Conservation (phyloP, 2,888 invertebrate species). For the Dicyrtomina minuta region DNA sequence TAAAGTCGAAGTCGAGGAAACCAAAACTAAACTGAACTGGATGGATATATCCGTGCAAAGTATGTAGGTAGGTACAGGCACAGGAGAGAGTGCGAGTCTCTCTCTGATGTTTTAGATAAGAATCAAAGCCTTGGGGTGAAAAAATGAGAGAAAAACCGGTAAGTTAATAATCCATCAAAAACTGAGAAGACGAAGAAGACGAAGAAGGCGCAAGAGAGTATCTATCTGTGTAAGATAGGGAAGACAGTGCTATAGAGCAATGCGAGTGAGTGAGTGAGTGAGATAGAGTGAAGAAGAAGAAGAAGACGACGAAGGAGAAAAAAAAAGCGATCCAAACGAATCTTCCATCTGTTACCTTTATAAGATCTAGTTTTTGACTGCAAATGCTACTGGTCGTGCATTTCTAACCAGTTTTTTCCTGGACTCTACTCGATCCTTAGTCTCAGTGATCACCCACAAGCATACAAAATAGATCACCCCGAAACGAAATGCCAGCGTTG, state of each 20-base stretch:
- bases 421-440: constrained; percentile 33
- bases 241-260: constrained; percentile 9
- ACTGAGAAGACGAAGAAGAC: constrained; percentile 38
- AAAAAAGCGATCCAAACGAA: constrained; percentile 35
- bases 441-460: constrained; percentile 46
- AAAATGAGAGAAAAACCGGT: constrained; percentile 52
- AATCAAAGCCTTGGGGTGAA: constrained; percentile 52
- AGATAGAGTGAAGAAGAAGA: constrained; percentile 6
- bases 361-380: constrained; percentile 52
- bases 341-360: constrained; percentile 52
- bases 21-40: too few species aligned
- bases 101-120: constrained; percentile 45
- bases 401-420: constrained; percentile 52
- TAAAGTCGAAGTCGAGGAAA: background rate
- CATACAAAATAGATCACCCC: constrained; percentile 54
- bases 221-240: too few species aligned
- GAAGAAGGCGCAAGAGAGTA: constrained; percentile 13
- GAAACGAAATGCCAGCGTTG: constrained; percentile 39
- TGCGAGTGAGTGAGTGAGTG: constrained; percentile 15
- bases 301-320: background rate
- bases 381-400: constrained; percentile 52
- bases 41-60: background rate
- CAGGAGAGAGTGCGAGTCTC: constrained; percentile 3
- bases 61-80: too few species aligned
- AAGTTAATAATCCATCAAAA: constrained; percentile 54